A percentile compares a stretch with the other conserved stretches of the same genome.
These are phyloP conservation scores for Casuarius casuarius DNA, from an alignment of 2,113 vertebrate genomes.

Conservation along the genomic window DNA sequence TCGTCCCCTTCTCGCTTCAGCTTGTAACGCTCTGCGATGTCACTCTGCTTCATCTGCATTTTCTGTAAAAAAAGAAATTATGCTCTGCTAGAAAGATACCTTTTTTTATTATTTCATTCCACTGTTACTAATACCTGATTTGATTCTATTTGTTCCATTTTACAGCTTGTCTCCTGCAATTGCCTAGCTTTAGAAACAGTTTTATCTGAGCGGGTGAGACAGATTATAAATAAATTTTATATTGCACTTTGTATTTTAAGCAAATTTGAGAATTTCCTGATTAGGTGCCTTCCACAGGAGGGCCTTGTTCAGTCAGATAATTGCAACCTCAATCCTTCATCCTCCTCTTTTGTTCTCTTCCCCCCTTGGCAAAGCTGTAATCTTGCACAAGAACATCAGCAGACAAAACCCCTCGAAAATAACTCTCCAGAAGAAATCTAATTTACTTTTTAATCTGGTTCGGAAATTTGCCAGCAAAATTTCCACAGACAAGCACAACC, in stretches of 20 bases:
- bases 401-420: constrained; percentile 78
- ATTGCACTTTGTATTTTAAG: constrained; percentile 72
- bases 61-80: no score
- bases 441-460: constrained; percentile 84
- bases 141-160: constrained; percentile 65
- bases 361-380: constrained; percentile 70
- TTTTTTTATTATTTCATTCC: constrained; percentile 17
- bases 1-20: accelerated
- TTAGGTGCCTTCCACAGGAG: constrained; percentile 67
- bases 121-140: constrained; percentile 60
- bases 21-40: accelerated
- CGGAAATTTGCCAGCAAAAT: constrained; percentile 78
- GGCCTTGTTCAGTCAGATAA: constrained; percentile 70
- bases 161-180: constrained; percentile 62
- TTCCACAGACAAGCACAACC: constrained; percentile 64
- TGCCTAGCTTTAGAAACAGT: constrained; percentile 66
- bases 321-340: constrained; percentile 69
- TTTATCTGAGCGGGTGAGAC: constrained; percentile 68
- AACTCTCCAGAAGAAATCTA: constrained; percentile 81
- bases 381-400: constrained; percentile 66
- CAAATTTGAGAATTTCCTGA: constrained; percentile 76
- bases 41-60: accelerated
- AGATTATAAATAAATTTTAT: constrained; percentile 75
- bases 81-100: background rate
- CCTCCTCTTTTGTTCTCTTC: constrained; percentile 69